phyloP scores from a whole-genome alignment of 1,140 invertebrate species.

The Lepidotrigona ventralis region DNA sequence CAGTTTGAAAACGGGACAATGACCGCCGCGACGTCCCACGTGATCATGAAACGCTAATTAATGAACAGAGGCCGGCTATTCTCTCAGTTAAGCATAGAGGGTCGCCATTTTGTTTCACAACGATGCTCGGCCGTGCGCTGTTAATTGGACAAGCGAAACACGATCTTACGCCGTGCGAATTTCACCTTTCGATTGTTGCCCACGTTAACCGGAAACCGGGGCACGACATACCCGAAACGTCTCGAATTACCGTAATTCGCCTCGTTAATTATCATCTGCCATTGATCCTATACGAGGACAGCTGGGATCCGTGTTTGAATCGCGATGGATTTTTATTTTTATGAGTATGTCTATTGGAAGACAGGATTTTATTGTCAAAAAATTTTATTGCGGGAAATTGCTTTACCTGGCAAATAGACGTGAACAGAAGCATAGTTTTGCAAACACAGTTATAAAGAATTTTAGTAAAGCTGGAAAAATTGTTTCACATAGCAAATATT shows the following conservation, averaged over 20 bases:
- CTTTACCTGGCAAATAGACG: too few relatives aligned
- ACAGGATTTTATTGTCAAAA: too few relatives aligned
- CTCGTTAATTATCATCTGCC: slow-evolving; percentile 7
- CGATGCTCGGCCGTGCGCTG: slow-evolving; percentile 14
- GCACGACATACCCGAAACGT: not conserved
- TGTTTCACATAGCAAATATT: too few relatives aligned
- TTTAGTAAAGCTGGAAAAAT: too few relatives aligned
- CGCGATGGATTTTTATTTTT: not conserved
- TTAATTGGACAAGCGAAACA: slow-evolving; percentile 44
- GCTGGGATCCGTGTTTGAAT: not conserved
- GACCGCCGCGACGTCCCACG: not conserved
- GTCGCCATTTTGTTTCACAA: slow-evolving; percentile 36
- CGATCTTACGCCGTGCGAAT: slow-evolving; percentile 27
- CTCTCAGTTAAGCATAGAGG: slow-evolving; percentile 26
- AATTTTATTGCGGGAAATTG: too few relatives aligned
- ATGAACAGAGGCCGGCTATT: slow-evolving; percentile 12
- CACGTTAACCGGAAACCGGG: not conserved
- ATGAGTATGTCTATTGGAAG: not conserved
- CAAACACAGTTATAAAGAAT: too few relatives aligned
- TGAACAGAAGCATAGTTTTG: too few relatives aligned
- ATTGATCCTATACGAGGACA: not conserved
- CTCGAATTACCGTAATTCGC: not conserved
- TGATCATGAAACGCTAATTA: slow-evolving; percentile 30
- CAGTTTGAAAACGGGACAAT: not conserved
- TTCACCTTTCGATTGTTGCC: slow-evolving; percentile 23